phyloP scores from a whole-genome alignment of 2,797 vertebrate genomes.

The Myotis pilosus region DNA sequence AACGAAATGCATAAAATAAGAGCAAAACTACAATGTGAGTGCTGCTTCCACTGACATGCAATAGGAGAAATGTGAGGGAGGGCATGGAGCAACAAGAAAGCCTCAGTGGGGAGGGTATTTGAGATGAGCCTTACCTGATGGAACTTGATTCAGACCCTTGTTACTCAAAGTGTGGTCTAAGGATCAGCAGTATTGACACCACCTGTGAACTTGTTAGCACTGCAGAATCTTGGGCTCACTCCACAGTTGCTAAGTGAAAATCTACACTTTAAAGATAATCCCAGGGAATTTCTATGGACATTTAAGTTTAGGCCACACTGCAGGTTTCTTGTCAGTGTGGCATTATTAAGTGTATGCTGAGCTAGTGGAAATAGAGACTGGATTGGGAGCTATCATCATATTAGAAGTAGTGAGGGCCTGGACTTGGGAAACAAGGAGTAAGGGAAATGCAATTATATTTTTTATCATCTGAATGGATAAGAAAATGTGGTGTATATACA shows the following conservation, averaged over 20 bases:
- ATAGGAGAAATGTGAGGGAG: background rate
- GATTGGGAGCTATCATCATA: background rate
- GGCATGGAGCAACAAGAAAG: background rate
- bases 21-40: background rate
- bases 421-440: background rate
- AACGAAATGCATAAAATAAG: background rate
- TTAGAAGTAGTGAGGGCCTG: background rate
- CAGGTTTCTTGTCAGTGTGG: background rate
- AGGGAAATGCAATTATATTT: background rate
- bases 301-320: background rate
- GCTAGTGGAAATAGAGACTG: background rate
- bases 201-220: background rate
- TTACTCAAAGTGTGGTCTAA: background rate
- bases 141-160: slow-evolving; percentile 26
- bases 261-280: background rate
- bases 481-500: background rate
- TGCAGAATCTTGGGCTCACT: background rate
- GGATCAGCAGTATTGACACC: background rate
- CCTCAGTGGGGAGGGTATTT: background rate
- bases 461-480: slow-evolving; percentile 32
- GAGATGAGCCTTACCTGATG: background rate
- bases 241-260: slow-evolving; percentile 4
- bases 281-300: background rate
- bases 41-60: background rate
- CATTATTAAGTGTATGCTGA: background rate